These are phyloP conservation scores for Drosophila parthenogenetica DNA, from an alignment of 2,888 invertebrate species.

Conservation along the genomic window DNA sequence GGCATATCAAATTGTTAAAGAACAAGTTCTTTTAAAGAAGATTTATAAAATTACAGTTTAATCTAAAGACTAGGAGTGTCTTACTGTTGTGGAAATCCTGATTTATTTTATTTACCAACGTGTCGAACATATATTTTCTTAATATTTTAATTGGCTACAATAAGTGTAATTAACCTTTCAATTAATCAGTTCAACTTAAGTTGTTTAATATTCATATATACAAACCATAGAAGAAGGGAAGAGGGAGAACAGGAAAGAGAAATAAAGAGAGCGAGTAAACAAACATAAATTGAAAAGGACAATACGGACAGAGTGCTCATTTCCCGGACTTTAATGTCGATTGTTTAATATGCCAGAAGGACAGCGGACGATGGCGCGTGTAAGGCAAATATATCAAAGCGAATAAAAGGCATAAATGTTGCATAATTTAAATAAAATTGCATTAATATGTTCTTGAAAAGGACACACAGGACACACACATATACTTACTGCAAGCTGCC, in stretches of 20 bases:
- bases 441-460: constrained; percentile 70
- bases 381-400: constrained; percentile 66
- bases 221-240: too few relatives aligned
- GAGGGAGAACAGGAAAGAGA: background rate
- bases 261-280: background rate
- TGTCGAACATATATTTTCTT: constrained; percentile 25
- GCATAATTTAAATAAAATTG: constrained; percentile 78
- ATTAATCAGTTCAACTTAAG: constrained; percentile 61
- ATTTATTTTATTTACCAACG: too few relatives aligned
- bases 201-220: constrained; percentile 61
- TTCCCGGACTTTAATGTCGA: constrained; percentile 22
- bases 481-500: constrained; percentile 48
- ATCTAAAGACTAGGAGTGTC: too few relatives aligned
- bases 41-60: too few relatives aligned
- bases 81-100: too few relatives aligned
- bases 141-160: constrained; percentile 63
- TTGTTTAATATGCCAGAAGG: constrained; percentile 11
- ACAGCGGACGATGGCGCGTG: constrained; percentile 34
- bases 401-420: constrained; percentile 67
- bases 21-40: too few relatives aligned
- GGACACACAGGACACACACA: constrained; percentile 26
- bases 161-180: constrained; percentile 66
- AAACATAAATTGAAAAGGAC: constrained; percentile 29
- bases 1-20: too few relatives aligned
- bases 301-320: constrained; percentile 41